A percentile compares a stretch with the other conserved stretches of the same genome.
Evolutionary conservation across 2,113 vertebrate genomes (phyloP).

Genomic region (Laticauda colubrina): DNA sequence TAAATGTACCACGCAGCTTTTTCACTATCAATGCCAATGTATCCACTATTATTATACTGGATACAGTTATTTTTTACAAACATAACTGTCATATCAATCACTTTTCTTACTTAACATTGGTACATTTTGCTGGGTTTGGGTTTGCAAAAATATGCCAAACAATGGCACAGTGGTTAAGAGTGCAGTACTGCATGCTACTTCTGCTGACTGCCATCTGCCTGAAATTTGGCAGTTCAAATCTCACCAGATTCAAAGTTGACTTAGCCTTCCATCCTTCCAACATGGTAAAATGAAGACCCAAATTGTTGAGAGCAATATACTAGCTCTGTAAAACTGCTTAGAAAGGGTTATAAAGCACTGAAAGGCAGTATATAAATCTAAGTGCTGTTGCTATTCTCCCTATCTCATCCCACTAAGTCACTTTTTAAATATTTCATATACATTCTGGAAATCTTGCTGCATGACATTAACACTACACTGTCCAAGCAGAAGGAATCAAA

Average conservation of each 20-base stretch:
- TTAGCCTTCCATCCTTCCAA: no score
- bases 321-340: no score
- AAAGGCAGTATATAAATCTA: no score
- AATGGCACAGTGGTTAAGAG: no score
- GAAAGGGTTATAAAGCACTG: no score
- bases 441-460: neutral
- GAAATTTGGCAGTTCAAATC: no score
- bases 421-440: neutral
- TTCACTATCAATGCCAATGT: neutral
- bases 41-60: neutral
- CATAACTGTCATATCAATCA: neutral
- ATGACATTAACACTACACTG: neutral
- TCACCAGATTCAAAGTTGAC: no score
- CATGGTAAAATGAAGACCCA: no score
- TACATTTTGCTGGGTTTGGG: neutral
- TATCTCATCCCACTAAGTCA: neutral
- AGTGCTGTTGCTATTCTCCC: neutral
- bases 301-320: no score
- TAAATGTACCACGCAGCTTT: neutral
- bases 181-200: no score
- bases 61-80: neutral
- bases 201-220: no score
- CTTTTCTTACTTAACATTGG: neutral
- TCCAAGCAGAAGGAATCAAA: neutral
- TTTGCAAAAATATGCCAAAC: neutral